These are phyloP conservation scores for Champsocephalus esox DNA, from an alignment of 2,797 vertebrate genomes.

Conservation along the genomic window DNA sequence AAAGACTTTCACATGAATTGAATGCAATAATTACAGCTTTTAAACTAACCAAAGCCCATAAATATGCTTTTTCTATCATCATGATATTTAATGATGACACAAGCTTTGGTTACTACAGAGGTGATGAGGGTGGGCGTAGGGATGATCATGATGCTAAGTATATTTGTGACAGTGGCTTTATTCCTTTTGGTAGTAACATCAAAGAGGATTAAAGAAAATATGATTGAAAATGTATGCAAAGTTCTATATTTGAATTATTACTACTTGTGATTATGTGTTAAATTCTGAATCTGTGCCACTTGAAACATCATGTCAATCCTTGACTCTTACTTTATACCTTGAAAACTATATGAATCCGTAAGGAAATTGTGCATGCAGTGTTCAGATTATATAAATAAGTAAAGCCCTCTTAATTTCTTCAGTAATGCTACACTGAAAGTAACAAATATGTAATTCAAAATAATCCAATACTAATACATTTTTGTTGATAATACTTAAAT, in stretches of 20 bases:
- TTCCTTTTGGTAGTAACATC: background rate
- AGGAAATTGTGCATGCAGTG: background rate
- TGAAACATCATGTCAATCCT: constrained; percentile 7
- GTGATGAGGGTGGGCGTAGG: background rate
- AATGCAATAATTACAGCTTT: constrained; percentile 2
- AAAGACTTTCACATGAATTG: background rate
- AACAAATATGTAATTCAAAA: too few species aligned
- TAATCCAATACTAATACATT: too few species aligned
- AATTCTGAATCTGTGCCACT: constrained; percentile 2
- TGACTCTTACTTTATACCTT: background rate
- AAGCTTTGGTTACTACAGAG: constrained; percentile 17
- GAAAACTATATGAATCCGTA: background rate
- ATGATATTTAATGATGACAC: constrained; percentile 22
- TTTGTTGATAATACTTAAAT: too few species aligned
- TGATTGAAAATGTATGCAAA: constrained; percentile 20
- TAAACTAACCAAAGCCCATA: background rate
- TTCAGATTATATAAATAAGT: too few species aligned
- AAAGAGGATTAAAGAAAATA: constrained; percentile 14
- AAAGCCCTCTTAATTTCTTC: background rate
- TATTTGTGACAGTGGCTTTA: background rate
- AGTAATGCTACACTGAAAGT: background rate
- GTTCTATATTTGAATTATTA: background rate
- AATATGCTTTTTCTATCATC: constrained; percentile 8
- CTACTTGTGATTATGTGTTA: background rate
- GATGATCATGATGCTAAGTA: constrained; percentile 4